phyloP scores from a whole-genome alignment of 1,140 invertebrate species.

The Hypothenemus hampei region DNA sequence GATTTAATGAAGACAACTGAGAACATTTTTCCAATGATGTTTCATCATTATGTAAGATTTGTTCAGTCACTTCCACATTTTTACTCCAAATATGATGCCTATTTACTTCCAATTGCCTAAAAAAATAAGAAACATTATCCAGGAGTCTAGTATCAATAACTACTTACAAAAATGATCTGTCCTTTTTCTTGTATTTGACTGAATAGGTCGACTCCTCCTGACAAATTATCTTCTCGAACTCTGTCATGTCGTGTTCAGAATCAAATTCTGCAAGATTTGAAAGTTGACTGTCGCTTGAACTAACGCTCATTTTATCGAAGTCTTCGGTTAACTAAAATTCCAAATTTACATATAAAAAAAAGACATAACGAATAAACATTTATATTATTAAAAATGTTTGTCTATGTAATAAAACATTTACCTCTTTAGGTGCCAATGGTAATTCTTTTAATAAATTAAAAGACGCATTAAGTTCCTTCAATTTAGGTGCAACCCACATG shows the following conservation, averaged over 20 bases:
- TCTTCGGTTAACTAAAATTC: conserved; percentile 39
- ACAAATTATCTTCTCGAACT: conserved; percentile 38
- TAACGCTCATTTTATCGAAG: conserved; percentile 42
- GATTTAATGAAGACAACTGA: conserved; percentile 69
- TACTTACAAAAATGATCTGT: conserved; percentile 40
- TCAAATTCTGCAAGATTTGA: conserved; percentile 41
- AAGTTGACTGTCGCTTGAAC: conserved; percentile 45
- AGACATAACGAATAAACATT: too few species aligned
- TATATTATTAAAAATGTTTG: too few species aligned
- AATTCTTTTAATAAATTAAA: conserved; percentile 85
- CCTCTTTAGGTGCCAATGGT: conserved; percentile 54
- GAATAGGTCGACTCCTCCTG: conserved; percentile 33
- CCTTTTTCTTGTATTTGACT: conserved; percentile 41
- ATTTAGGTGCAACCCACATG: conserved; percentile 84
- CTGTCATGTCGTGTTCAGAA: conserved; percentile 32
- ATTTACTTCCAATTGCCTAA: conserved; percentile 51
- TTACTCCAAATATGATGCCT: conserved; percentile 71
- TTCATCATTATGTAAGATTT: conserved; percentile 52
- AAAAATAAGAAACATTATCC: conserved; percentile 22
- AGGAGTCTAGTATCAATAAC: conserved; percentile 1
- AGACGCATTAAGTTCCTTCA: conserved; percentile 86
- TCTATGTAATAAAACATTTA: conserved; percentile 21
- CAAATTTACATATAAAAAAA: too few species aligned
- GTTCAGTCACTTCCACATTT: conserved; percentile 65
- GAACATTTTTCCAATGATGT: conserved; percentile 50